Percentiles rank a stretch among this genome's conserved stretches.
These are phyloP conservation scores for Phrynocephalus forsythii DNA, from an alignment of 2,797 vertebrate genomes.

Conservation along the genomic window DNA sequence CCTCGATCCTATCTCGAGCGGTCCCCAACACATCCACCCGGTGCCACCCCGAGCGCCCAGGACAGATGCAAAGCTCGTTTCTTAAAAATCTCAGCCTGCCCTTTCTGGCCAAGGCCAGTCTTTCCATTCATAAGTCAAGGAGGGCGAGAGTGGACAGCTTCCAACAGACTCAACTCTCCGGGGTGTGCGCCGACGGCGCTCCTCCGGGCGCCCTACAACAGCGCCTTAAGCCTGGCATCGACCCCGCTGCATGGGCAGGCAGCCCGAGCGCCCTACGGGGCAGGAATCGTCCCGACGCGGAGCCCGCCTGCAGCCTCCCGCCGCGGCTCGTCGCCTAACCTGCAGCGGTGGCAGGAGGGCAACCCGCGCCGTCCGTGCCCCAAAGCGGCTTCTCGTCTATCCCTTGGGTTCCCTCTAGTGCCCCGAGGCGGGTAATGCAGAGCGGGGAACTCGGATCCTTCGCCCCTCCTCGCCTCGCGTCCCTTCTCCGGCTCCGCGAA, in stretches of 20 bases:
- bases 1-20: background rate
- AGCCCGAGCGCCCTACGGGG: background rate
- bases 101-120: background rate
- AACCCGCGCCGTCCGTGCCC: background rate
- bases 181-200: no score
- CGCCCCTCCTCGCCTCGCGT: background rate
- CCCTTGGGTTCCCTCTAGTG: constrained; percentile 44
- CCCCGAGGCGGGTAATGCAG: background rate
- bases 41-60: background rate
- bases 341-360: background rate
- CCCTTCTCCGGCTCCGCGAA: background rate
- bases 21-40: no score
- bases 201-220: no score
- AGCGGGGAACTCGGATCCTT: background rate
- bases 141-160: background rate
- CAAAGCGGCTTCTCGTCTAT: background rate
- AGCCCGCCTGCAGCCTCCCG: no score
- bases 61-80: background rate
- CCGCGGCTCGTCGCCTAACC: background rate
- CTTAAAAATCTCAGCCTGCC: background rate
- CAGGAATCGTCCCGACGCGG: no score
- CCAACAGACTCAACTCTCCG: background rate
- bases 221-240: no score
- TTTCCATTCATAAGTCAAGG: background rate
- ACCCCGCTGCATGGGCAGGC: background rate